These are phyloP conservation scores for Pangasius krempfi DNA, from an alignment of 2,797 vertebrate genomes.

Conservation along the genomic window DNA sequence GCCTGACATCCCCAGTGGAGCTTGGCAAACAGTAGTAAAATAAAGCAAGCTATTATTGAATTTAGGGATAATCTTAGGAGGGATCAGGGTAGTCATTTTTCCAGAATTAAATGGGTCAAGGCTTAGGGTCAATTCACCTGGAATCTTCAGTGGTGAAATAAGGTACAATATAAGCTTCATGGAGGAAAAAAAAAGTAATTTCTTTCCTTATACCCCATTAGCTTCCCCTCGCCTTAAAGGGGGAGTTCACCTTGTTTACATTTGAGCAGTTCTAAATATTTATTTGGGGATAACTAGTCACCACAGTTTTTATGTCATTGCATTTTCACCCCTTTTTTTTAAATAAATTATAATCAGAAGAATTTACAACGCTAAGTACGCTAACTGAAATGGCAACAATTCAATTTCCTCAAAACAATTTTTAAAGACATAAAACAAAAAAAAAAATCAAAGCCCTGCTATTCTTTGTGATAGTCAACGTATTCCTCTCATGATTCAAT, in stretches of 20 bases:
- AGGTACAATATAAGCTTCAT: background rate
- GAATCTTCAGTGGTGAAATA: background rate
- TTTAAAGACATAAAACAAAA: background rate
- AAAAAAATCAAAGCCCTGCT: background rate
- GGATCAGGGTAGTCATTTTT: background rate
- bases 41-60: constrained; percentile 1
- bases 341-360: background rate
- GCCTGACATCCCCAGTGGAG: background rate
- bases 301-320: background rate
- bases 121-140: background rate
- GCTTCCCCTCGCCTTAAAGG: background rate
- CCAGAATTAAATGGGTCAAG: background rate
- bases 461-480: background rate
- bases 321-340: background rate
- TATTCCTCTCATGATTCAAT: background rate
- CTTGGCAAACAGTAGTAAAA: background rate
- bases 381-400: background rate
- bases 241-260: background rate
- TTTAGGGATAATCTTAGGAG: background rate
- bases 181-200: background rate
- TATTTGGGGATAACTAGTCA: background rate
- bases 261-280: constrained; percentile 2
- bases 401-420: background rate
- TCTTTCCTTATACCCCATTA: background rate
- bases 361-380: background rate